Conservation (phyloP, 2,797 vertebrate genomes). For the Rhinichthys osculus region DNA sequence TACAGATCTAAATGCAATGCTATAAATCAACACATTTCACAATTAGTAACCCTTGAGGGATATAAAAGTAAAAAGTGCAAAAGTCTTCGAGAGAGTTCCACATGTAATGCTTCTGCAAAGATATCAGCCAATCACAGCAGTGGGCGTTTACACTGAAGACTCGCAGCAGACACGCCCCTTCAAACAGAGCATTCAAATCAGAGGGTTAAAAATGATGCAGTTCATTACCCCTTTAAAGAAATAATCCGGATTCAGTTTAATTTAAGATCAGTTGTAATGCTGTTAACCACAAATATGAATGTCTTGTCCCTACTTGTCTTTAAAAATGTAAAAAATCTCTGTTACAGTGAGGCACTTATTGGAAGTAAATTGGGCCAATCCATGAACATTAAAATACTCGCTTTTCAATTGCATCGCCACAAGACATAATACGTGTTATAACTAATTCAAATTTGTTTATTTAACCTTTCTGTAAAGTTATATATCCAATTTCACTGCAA, state of each 20-base stretch:
- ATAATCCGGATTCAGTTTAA: not conserved
- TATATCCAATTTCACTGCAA: not conserved
- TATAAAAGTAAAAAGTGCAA: too few relatives aligned
- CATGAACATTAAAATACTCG: not conserved
- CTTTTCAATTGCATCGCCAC: not conserved
- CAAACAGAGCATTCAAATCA: too few relatives aligned
- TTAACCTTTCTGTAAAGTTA: not conserved
- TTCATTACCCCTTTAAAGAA: not conserved
- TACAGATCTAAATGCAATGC: too few relatives aligned
- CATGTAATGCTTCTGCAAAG: too few relatives aligned
- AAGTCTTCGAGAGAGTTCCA: too few relatives aligned
- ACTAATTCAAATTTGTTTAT: not conserved
- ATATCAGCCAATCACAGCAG: too few relatives aligned
- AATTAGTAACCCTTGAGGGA: too few relatives aligned
- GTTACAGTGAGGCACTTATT: not conserved
- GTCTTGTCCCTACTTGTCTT: not conserved
- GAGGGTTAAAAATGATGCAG: too few relatives aligned
- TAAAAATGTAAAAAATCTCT: not conserved
- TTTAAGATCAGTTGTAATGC: not conserved
- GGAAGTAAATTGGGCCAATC: not conserved
- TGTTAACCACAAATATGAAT: not conserved
- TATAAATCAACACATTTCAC: too few relatives aligned
- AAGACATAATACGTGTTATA: not conserved
- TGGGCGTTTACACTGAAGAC: too few relatives aligned
- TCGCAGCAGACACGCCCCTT: too few relatives aligned